Percentiles rank a stretch among this genome's conserved stretches.
Conservation (phyloP, 1,140 invertebrate species). For the Ceratina australensis region DNA sequence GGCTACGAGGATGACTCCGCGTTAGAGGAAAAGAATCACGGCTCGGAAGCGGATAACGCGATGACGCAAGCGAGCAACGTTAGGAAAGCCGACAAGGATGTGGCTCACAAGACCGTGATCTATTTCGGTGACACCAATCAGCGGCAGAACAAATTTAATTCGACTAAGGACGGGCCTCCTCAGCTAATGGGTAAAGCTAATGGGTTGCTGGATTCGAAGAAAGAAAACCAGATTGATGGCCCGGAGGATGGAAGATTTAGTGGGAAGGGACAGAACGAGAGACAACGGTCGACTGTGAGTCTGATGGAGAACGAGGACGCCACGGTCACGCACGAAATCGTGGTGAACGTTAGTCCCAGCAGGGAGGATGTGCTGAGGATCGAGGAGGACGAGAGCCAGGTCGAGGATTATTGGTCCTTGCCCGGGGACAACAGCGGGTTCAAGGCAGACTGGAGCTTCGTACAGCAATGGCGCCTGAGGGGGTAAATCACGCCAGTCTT, state of each 20-base stretch:
- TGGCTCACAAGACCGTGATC: constrained; percentile 85
- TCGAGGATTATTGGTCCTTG: constrained; percentile 76
- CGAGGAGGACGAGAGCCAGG: constrained; percentile 78
- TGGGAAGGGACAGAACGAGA: constrained; percentile 4
- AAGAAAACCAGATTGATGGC: background rate
- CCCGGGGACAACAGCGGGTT: constrained; percentile 75
- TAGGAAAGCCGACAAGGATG: constrained; percentile 73
- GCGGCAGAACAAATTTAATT: constrained; percentile 64
- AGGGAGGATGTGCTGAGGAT: constrained; percentile 76
- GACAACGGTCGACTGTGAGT: constrained; percentile 28
- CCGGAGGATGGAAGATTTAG: background rate
- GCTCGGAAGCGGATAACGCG: background rate
- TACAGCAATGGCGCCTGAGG: constrained; percentile 85
- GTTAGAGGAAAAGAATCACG: constrained; percentile 64
- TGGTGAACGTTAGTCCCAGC: constrained; percentile 78
- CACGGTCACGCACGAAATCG: constrained; percentile 72
- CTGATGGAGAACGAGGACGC: constrained; percentile 53
- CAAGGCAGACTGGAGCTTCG: constrained; percentile 85
- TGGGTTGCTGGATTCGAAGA: background rate
- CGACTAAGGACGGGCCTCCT: background rate
- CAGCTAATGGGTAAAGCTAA: background rate
- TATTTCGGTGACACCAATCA: constrained; percentile 85
- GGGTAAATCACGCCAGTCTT: constrained; percentile 76
- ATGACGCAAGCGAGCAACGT: constrained; percentile 50
- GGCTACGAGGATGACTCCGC: constrained; percentile 76